Conservation (phyloP, 2,797 vertebrate species). For the Tamandua tetradactyla region DNA sequence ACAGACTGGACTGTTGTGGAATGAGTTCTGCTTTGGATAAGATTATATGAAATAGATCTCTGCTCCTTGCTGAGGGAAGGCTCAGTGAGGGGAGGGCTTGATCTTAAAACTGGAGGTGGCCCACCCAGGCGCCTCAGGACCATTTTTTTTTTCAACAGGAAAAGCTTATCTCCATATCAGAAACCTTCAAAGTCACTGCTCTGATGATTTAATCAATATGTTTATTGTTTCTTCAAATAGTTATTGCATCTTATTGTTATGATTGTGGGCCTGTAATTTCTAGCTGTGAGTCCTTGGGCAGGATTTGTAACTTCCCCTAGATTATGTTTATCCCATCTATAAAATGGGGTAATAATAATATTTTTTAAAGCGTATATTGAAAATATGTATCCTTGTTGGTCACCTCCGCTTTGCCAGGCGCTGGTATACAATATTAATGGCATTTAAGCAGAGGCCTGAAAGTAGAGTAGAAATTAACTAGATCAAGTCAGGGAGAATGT, state of each 20-base stretch:
- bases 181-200: background rate
- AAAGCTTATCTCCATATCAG: background rate
- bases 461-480: background rate
- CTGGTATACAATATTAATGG: background rate
- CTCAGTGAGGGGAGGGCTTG: background rate
- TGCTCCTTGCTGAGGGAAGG: background rate
- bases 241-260: background rate
- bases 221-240: conserved; percentile 23
- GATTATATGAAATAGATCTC: background rate
- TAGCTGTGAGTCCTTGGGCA: background rate
- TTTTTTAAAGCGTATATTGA: background rate
- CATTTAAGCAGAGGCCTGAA: background rate
- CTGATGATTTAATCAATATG: background rate
- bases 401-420: background rate
- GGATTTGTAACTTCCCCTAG: background rate
- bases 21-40: background rate
- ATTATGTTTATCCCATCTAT: background rate
- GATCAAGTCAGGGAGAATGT: background rate
- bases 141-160: background rate
- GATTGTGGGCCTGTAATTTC: background rate
- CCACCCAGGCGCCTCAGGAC: background rate
- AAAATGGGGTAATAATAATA: background rate
- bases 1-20: background rate
- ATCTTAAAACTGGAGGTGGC: background rate
- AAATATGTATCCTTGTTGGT: background rate